phyloP scores from a whole-genome alignment of 2,888 invertebrate species.

The Aleiodes testaceus region DNA sequence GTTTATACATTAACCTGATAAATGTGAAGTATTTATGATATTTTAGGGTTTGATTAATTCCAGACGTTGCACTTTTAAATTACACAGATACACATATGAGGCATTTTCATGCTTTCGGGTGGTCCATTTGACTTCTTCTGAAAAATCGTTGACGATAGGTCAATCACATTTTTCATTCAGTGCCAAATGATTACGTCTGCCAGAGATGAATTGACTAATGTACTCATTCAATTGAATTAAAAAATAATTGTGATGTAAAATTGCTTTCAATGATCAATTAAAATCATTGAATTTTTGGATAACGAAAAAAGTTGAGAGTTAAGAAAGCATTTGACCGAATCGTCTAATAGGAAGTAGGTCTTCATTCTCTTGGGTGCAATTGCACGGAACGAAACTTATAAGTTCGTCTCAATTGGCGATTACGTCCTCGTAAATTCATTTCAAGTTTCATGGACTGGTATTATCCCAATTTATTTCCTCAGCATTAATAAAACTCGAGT shows the following conservation, averaged over 20 bases:
- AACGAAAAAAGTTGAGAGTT: not conserved
- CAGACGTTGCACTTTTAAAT: conserved; percentile 33
- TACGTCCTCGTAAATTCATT: conserved; percentile 66
- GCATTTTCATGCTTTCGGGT: conserved; percentile 30
- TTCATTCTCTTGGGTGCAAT: conserved; percentile 35
- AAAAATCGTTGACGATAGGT: conserved; percentile 47
- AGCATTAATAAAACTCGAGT: conserved; percentile 45
- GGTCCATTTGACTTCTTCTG: conserved; percentile 12
- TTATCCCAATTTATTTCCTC: conserved; percentile 13
- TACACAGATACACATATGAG: conserved; percentile 28
- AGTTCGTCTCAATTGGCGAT: conserved; percentile 64
- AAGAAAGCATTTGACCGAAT: conserved; percentile 9
- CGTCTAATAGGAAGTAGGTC: not conserved
- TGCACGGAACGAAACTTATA: conserved; percentile 36
- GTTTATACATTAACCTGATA: not conserved
- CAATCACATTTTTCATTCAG: conserved; percentile 42
- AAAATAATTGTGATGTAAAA: no score
- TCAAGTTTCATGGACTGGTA: conserved; percentile 53
- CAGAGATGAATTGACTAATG: no score
- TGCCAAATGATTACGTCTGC: not conserved
- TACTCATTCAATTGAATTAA: no score
- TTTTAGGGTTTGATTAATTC: conserved; percentile 34
- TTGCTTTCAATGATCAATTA: no score
- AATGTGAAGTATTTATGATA: conserved; percentile 33
- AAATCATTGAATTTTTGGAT: no score